phyloP scores from a whole-genome alignment of 1,140 invertebrate genomes.

The Cotesia typhae region DNA sequence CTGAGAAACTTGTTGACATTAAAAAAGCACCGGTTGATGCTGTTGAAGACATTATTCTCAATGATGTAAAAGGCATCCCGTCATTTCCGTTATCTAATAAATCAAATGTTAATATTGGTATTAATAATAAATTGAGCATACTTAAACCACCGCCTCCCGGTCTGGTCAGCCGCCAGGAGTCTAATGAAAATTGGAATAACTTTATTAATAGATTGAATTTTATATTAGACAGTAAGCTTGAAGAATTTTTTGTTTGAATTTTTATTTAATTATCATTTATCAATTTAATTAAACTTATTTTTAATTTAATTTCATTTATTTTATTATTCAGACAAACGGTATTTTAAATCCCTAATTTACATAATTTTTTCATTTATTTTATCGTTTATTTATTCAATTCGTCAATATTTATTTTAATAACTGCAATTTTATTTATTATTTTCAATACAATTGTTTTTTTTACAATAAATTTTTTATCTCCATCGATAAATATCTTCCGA shows the following conservation, averaged over 20 bases:
- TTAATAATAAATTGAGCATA: conserved; percentile 55
- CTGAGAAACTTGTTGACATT: conserved; percentile 55
- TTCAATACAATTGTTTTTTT: neutral
- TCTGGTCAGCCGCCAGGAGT: conserved; percentile 58
- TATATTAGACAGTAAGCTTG: conserved; percentile 61
- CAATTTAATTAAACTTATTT: conserved; percentile 1
- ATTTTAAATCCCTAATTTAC: too few relatives aligned
- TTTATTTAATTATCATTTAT: conserved; percentile 6
- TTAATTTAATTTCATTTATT: neutral
- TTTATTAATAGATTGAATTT: conserved; percentile 61
- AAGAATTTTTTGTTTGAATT: conserved; percentile 51
- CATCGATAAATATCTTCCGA: neutral
- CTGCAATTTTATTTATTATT: too few relatives aligned
- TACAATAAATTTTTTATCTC: neutral
- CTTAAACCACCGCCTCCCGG: conserved; percentile 60
- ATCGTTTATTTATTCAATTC: too few relatives aligned
- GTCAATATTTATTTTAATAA: too few relatives aligned
- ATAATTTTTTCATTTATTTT: too few relatives aligned
- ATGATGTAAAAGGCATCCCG: conserved; percentile 53
- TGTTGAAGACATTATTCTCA: conserved; percentile 37
- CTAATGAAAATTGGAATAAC: conserved; percentile 60
- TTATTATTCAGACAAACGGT: too few relatives aligned
- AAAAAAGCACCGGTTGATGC: conserved; percentile 41
- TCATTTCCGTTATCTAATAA: conserved; percentile 51
- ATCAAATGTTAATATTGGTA: conserved; percentile 39